These are phyloP conservation scores for Cyclophora albipunctata DNA, from an alignment of 2,888 invertebrate genomes.

Conservation along the genomic window DNA sequence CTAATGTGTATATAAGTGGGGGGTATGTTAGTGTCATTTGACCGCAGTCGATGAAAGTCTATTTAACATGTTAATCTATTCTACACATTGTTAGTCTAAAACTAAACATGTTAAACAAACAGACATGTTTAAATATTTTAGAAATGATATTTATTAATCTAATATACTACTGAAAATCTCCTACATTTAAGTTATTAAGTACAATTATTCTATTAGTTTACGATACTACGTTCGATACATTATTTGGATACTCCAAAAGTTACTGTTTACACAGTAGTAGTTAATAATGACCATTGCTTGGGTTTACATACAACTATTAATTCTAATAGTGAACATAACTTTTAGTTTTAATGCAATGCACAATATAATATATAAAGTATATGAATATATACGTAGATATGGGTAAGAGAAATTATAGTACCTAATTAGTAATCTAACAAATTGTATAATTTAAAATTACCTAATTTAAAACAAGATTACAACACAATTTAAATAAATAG, in stretches of 20 bases:
- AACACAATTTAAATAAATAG: constrained; percentile 41
- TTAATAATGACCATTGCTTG: constrained; percentile 32
- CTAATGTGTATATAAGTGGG: constrained; percentile 48
- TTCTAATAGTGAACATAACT: constrained; percentile 53
- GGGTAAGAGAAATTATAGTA: constrained; percentile 32
- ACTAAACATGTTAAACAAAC: constrained; percentile 76
- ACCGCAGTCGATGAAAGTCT: constrained; percentile 37
- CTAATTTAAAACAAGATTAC: constrained; percentile 19
- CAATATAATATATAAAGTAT: constrained; percentile 28
- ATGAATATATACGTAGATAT: constrained; percentile 49
- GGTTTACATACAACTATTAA: constrained; percentile 50
- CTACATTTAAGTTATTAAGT: constrained; percentile 63
- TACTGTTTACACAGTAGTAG: constrained; percentile 48
- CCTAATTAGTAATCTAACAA: constrained; percentile 34
- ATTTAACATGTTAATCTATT: constrained; percentile 64
- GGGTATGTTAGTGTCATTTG: constrained; percentile 61
- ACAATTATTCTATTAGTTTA: constrained; percentile 70
- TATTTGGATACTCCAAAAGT: constrained; percentile 40
- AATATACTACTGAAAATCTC: constrained; percentile 56
- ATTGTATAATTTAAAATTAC: constrained; percentile 2
- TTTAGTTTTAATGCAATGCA: constrained; percentile 52
- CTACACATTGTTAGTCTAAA: constrained; percentile 73
- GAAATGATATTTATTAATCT: constrained; percentile 73
- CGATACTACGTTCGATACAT: constrained; percentile 53
- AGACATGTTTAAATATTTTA: constrained; percentile 69